Base-by-base conservation (phyloP, 2,113 vertebrate genomes). In the Brachirus orientalis region DNA sequence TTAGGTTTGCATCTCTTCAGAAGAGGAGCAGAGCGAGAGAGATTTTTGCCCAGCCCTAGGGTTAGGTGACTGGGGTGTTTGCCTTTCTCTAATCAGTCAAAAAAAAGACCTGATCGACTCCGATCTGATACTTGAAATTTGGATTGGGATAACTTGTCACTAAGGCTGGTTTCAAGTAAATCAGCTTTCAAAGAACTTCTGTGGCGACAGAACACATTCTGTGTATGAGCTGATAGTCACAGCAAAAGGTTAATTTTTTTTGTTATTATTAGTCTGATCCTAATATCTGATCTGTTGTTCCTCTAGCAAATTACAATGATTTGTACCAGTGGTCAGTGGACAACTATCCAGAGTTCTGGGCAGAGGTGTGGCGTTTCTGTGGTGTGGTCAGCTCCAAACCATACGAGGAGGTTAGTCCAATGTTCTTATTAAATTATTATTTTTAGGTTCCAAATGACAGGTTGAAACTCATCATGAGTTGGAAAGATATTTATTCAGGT, bases 301-400 rank as follows among this genome's bases (percentile, higher is more conserved):
- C 36, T 56, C 36, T 35, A 94, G 97, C 79, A 8, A 97, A 93
- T 89, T 99, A 99, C 33, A 71, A 89, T 16, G 96, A 98, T 28
- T 83, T 99, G 1, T 98, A 97, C 86, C 95, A 95, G 71, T 99
- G 98, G 97, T 98, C 97, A 0, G 93, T 98, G 76, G 93, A 94
- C 51, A 94, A 83, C 6, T 98, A 95, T 63, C 46, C 94, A 0
- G 96, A 98, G 77, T 99, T 99, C 85, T 99, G 98, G 98, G 93
- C 89, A 0, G 91, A 96, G 11, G 95, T 98, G 83, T 99, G 96
- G 97, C 92, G 93, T 19, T 98, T 95, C 91, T 95, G 96, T 14
- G 95, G 95, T 3, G 87, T 99, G 0, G 2, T 94, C 22, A 93
- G 86, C 61, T 99, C 98, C 0, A 91, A 81, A 73, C 88, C 86